These are phyloP conservation scores for Calliopsis andreniformis DNA, from an alignment of 1,140 invertebrate genomes.

Conservation along the genomic window DNA sequence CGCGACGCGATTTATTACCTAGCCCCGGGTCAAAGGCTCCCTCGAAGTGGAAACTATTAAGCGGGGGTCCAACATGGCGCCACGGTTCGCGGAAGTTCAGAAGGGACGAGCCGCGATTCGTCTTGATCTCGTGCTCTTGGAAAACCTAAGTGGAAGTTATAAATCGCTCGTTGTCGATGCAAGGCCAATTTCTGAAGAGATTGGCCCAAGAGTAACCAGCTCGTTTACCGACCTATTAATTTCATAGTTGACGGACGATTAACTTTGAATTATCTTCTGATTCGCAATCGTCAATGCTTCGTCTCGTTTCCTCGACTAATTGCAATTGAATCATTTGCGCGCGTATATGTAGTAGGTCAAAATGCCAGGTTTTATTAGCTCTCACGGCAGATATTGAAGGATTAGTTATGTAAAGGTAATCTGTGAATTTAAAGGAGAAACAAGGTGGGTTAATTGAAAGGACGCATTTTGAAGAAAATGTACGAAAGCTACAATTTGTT, in stretches of 20 bases:
- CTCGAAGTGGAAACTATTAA: constrained; percentile 74
- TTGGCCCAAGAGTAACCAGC: neutral
- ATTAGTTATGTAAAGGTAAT: constrained; percentile 56
- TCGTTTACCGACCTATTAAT: constrained; percentile 41
- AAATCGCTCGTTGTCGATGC: constrained; percentile 52
- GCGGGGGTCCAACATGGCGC: constrained; percentile 58
- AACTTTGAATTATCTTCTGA: constrained; percentile 19
- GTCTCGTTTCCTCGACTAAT: constrained; percentile 28
- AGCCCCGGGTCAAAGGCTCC: constrained; percentile 66
- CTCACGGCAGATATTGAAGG: constrained; percentile 10
- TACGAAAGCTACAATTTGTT: too few relatives aligned
- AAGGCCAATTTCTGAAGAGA: constrained; percentile 43
- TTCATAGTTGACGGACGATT: neutral
- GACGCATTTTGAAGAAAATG: too few relatives aligned
- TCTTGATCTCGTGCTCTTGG: constrained; percentile 67
- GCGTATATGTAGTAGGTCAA: neutral
- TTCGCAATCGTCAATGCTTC: constrained; percentile 16
- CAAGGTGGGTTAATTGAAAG: too few relatives aligned
- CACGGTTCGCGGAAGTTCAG: constrained; percentile 53
- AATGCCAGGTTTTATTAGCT: too few relatives aligned
- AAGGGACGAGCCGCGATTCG: constrained; percentile 64
- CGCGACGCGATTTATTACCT: constrained; percentile 73
- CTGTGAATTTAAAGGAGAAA: too few relatives aligned
- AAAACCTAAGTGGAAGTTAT: constrained; percentile 56
- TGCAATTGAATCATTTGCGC: constrained; percentile 19